These are phyloP conservation scores for Acromyrmex echinatior DNA, from an alignment of 1,140 invertebrate species.

Conservation along the genomic window DNA sequence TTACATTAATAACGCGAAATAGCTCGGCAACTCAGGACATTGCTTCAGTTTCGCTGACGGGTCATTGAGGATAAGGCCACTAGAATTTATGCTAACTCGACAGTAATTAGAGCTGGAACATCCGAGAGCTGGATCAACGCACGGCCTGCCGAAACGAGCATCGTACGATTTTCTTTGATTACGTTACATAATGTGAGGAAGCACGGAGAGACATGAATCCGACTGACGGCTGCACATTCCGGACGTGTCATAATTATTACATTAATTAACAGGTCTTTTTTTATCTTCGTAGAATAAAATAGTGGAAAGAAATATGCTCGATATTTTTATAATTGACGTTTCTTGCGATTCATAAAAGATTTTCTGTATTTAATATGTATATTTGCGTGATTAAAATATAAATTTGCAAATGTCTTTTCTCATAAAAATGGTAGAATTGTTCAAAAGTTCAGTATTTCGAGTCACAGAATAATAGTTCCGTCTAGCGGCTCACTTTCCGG, in stretches of 20 bases:
- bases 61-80: constrained; percentile 42
- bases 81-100: constrained; percentile 53
- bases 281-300: constrained; percentile 5
- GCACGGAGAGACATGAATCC: constrained; percentile 35
- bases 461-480: constrained; percentile 10
- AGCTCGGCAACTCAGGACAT: constrained; percentile 35
- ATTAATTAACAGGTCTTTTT: constrained; percentile 21
- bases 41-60: constrained; percentile 58
- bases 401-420: background rate
- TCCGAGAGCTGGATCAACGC: constrained; percentile 53
- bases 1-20: constrained; percentile 29
- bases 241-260: constrained; percentile 41
- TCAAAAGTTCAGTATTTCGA: background rate
- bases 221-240: constrained; percentile 44
- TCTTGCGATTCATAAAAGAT: background rate
- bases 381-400: background rate
- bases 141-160: constrained; percentile 40
- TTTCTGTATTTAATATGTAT: background rate
- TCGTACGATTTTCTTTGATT: constrained; percentile 60
- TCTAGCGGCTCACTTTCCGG: background rate
- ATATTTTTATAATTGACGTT: background rate
- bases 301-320: background rate
- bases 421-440: background rate
- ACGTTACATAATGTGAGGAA: constrained; percentile 57
- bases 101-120: constrained; percentile 56